phyloP scores from a whole-genome alignment of 2,113 vertebrate genomes.

The Callospermophilus lateralis region DNA sequence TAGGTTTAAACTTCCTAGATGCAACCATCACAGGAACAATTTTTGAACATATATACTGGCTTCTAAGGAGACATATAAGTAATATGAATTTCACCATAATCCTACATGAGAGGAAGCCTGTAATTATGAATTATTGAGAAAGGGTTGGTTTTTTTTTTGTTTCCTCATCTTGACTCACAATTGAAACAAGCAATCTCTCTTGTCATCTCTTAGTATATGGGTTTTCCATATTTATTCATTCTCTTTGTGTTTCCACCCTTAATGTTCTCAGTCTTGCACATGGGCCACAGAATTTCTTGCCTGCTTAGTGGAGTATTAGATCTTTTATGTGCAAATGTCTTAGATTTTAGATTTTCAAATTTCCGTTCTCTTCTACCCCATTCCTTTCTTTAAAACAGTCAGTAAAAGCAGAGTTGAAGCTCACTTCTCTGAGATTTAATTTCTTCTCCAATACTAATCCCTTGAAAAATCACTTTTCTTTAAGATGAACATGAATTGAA shows the following conservation, averaged over 20 bases:
- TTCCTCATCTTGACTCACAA: neutral
- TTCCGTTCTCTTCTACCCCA: neutral
- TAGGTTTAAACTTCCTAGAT: neutral
- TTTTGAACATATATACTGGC: neutral
- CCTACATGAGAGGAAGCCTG: rapidly evolving
- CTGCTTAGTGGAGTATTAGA: neutral
- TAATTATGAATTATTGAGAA: neutral
- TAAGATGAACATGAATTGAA: neutral
- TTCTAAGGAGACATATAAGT: neutral
- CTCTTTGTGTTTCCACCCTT: neutral
- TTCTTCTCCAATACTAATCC: neutral
- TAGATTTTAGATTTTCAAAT: neutral
- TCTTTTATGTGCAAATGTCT: neutral
- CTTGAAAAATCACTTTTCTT: neutral
- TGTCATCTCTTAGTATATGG: neutral
- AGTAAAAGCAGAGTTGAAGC: neutral
- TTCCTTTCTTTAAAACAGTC: neutral
- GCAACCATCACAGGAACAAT: neutral
- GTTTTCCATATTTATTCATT: conserved; percentile 25
- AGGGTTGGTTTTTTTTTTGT: neutral
- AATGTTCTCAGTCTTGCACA: neutral
- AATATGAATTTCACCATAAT: neutral
- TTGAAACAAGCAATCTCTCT: neutral
- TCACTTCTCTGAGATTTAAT: neutral
- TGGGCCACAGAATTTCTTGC: neutral